Evolutionary conservation across 1,140 invertebrate genomes (phyloP), one percentile per base, ranked within the genome.

Genomic region (Planococcus citri): DNA sequence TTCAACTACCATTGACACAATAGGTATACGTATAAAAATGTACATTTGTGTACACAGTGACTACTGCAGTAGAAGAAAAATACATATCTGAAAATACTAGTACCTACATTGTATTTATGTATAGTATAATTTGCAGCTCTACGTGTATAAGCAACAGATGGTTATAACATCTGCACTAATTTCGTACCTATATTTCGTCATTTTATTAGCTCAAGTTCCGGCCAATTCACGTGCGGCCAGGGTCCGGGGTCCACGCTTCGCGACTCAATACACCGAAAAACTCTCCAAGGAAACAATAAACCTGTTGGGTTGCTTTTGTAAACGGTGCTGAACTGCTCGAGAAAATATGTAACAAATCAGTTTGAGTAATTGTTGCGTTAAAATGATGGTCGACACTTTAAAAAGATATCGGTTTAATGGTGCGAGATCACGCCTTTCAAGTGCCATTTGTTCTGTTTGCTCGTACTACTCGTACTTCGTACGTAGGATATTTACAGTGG

Each of bases 311-410:
- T 9, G 41, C 41, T 51, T 51, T 51, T 51, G 10, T 17, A 51
- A 3, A 14, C 2, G 17, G 17, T 3, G 41, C 33, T 9, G 41
- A 14, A 20, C 17, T n/a, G 6, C 17, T 51, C 41, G 29, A 9
- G 41, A 51, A n/a, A 51, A 51, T 51, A 51, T 51, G 41, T 51
- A 51, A 51, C 41, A 51, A 51, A 51, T 51, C 41, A 51, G 41
- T 9, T 51, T 3, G 41, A 17, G 41, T 51, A 51, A 51, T 51
- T 51, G 41, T 51, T 51, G 41, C 41, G 41, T 51, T 51, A 51
- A 51, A 51, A 51, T 20, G 41, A 51, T 20, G n/a, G 41, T 51
- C 10, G 41, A 51, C 41, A 51, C 6, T 51, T 51, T 17, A 20
- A 14, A 37, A 17, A 20, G 41, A 51, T 51, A 17, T 51, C 17